Percentiles rank a stretch among this genome's conserved stretches.
Evolutionary conservation across 2,888 invertebrate genomes (phyloP).

Genomic region (Fabriciana adippe): DNA sequence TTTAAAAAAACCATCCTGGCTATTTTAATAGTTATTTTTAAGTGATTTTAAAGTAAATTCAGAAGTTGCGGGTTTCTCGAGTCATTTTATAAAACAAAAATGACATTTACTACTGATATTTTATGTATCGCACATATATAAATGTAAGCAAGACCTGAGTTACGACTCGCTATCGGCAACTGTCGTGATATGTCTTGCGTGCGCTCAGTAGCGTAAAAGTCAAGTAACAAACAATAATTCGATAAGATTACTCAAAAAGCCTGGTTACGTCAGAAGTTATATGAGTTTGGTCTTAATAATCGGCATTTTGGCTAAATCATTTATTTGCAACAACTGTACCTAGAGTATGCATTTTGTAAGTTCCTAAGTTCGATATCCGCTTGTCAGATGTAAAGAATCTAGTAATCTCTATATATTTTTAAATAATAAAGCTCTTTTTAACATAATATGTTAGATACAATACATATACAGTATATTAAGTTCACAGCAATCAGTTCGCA

Average conservation of each 20-base stretch:
- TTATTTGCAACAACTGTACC: no score
- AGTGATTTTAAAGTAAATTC: no score
- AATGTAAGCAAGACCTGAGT: neutral
- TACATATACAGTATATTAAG: neutral
- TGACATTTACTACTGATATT: slow-evolving; percentile 10
- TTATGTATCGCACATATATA: neutral
- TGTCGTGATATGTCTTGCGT: slow-evolving; percentile 36
- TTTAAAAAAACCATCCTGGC: no score
- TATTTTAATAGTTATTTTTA: no score
- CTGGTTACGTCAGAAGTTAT: neutral
- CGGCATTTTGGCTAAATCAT: neutral
- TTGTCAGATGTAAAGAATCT: neutral
- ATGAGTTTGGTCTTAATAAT: slow-evolving; percentile 12
- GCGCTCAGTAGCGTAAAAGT: slow-evolving; percentile 39
- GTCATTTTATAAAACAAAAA: neutral
- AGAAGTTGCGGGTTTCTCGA: neutral
- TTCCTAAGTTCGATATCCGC: no score
- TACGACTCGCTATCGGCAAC: slow-evolving; percentile 25
- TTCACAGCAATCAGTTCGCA: no score
- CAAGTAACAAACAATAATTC: slow-evolving; percentile 28
- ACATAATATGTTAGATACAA: neutral
- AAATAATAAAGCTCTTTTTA: neutral
- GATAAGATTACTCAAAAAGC: slow-evolving; percentile 27
- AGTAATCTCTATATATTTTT: no score
- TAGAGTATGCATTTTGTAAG: no score